phyloP scores from a whole-genome alignment of 2,888 invertebrate species.

The Sabatieria punctata region DNA sequence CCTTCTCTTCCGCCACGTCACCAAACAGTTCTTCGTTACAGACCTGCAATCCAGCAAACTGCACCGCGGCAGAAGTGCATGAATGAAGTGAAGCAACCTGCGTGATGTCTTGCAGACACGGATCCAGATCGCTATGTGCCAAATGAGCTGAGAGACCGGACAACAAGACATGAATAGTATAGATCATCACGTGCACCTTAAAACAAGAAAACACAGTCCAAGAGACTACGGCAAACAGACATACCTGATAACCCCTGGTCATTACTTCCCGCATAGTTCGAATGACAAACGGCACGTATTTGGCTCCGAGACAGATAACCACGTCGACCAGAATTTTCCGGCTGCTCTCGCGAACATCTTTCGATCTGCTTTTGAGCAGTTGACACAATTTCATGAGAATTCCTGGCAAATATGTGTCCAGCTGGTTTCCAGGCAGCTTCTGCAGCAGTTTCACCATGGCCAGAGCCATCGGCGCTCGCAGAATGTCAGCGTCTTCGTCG shows the following conservation, averaged over 20 bases:
- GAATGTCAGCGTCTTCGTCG: conserved; percentile 54
- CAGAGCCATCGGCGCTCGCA: conserved; percentile 73
- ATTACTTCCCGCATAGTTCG: conserved; percentile 61
- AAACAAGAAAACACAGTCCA: conserved; percentile 7
- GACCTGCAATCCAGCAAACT: conserved; percentile 37
- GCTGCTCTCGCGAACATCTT: conserved; percentile 64
- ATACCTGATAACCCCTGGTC: conserved; percentile 64
- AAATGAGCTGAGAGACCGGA: conserved; percentile 45
- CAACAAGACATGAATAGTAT: conserved; percentile 66
- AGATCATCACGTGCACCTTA: conserved; percentile 67
- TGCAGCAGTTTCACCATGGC: conserved; percentile 80
- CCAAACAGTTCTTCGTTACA: conserved; percentile 78
- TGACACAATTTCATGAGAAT: conserved; percentile 54
- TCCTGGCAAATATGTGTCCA: conserved; percentile 37
- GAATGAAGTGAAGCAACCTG: conserved; percentile 41
- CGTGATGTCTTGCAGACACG: conserved; percentile 54
- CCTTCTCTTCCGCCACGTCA: conserved; percentile 69
- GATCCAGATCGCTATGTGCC: conserved; percentile 57
- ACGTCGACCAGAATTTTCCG: conserved; percentile 82
- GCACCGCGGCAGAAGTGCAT: not conserved
- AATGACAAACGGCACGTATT: conserved; percentile 56
- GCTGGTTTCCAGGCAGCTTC: conserved; percentile 49
- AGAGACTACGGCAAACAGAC: too few relatives aligned
- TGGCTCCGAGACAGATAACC: conserved; percentile 62
- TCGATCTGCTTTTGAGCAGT: conserved; percentile 69